These are phyloP conservation scores for Agonopterix alstromeriana DNA, from an alignment of 2,888 invertebrate genomes.

Conservation along the genomic window DNA sequence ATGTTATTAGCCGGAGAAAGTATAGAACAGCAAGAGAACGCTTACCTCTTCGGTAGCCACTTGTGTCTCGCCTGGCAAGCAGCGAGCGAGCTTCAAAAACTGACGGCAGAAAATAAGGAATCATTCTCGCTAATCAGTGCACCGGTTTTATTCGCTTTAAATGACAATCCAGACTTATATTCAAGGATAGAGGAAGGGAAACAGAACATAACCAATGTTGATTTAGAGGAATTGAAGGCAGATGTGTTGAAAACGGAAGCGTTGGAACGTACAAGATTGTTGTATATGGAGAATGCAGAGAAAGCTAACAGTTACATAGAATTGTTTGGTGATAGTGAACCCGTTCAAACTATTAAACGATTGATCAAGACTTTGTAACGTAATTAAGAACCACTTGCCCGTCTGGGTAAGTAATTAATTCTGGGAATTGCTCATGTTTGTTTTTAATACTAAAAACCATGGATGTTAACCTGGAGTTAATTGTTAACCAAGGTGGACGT, in stretches of 20 bases:
- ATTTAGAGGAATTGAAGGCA: conserved; percentile 72
- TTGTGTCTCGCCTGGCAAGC: conserved; percentile 90
- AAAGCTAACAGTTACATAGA: conserved; percentile 47
- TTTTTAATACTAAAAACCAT: too few relatives aligned
- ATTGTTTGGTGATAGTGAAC: conserved; percentile 51
- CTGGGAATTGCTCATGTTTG: too few relatives aligned
- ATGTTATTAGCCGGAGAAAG: conserved; percentile 83
- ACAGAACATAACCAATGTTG: conserved; percentile 76
- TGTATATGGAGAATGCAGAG: conserved; percentile 45
- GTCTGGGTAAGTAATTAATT: neutral
- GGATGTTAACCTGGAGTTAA: too few relatives aligned
- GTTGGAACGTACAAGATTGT: conserved; percentile 42
- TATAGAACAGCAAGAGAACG: conserved; percentile 80
- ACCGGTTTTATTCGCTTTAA: conserved; percentile 89
- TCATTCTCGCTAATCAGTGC: conserved; percentile 85
- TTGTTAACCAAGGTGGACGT: too few relatives aligned
- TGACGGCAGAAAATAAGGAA: conserved; percentile 74
- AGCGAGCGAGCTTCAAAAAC: conserved; percentile 51
- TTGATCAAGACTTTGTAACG: conserved; percentile 49
- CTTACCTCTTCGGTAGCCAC: conserved; percentile 87
- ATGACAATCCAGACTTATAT: conserved; percentile 83
- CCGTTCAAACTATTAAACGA: conserved; percentile 51
- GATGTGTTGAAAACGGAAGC: conserved; percentile 54
- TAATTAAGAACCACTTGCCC: too few relatives aligned
- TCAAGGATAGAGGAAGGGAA: conserved; percentile 67